These are phyloP conservation scores for Lasiurus cinereus DNA, from an alignment of 2,113 vertebrate species.

Conservation along the genomic window DNA sequence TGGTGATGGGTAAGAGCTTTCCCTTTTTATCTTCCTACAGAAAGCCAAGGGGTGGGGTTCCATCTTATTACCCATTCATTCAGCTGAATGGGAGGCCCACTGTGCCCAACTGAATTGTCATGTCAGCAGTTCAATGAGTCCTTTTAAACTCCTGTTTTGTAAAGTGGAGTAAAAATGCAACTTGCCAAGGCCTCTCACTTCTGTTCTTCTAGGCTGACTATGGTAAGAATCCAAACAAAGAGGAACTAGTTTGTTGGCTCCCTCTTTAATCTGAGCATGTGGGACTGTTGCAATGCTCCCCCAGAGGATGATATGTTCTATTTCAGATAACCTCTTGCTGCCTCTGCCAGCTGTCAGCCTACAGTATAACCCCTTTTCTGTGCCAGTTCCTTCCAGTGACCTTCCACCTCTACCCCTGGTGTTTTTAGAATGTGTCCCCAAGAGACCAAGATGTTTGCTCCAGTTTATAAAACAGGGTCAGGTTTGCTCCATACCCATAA, in stretches of 20 bases:
- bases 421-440: slow-evolving; percentile 76
- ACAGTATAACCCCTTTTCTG: slow-evolving; percentile 79
- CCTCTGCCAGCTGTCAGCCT: slow-evolving; percentile 84
- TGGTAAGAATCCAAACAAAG: slow-evolving; percentile 71
- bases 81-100: slow-evolving; percentile 58
- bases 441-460: slow-evolving; percentile 74
- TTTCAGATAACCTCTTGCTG: slow-evolving; percentile 72
- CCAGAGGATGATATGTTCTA: slow-evolving; percentile 73
- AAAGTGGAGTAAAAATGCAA: slow-evolving; percentile 67
- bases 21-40: slow-evolving; percentile 25
- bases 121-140: slow-evolving; percentile 63
- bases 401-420: slow-evolving; percentile 43
- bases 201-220: slow-evolving; percentile 47
- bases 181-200: slow-evolving; percentile 67
- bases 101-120: slow-evolving; percentile 52
- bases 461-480: slow-evolving; percentile 71
- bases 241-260: slow-evolving; percentile 61
- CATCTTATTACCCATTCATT: slow-evolving; percentile 68
- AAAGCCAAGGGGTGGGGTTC: background rate
- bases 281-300: slow-evolving; percentile 64
- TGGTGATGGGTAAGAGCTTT: slow-evolving; percentile 95
- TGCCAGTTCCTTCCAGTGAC: slow-evolving; percentile 79
- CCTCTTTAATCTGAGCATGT: slow-evolving; percentile 66
- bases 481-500: slow-evolving; percentile 63
- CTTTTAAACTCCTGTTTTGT: slow-evolving; percentile 74